A percentile compares a stretch with the other conserved stretches of the same genome.
Evolutionary conservation across 2,113 vertebrate genomes (phyloP).

Genomic region (Protobothrops mucrosquamatus): DNA sequence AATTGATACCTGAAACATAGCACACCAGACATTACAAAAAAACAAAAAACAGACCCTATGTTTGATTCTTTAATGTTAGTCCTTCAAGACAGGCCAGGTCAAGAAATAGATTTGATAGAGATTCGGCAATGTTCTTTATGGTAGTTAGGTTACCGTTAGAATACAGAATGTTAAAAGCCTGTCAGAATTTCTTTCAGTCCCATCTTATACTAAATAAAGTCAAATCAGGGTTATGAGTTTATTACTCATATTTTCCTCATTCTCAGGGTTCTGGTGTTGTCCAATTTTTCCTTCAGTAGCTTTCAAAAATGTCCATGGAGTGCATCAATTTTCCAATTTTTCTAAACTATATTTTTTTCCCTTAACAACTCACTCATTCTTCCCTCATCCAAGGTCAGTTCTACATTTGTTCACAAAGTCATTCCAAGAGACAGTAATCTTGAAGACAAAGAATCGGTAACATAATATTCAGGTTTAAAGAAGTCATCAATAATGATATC

Average conservation of each 20-base stretch:
- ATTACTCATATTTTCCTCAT: background rate
- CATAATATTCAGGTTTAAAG: background rate
- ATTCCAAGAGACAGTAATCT: background rate
- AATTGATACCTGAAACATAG: no score
- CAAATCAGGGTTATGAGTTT: background rate
- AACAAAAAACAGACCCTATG: no score
- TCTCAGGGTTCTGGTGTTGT: background rate
- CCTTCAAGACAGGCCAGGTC: no score
- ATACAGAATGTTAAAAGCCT: background rate
- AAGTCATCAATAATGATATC: background rate
- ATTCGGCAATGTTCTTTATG: background rate
- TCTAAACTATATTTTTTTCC: background rate
- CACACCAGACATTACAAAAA: no score
- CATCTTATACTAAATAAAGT: background rate
- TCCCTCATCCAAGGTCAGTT: background rate
- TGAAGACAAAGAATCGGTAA: background rate
- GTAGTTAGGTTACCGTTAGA: background rate
- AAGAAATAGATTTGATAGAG: no score
- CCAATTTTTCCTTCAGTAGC: background rate
- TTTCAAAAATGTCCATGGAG: background rate
- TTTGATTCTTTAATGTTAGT: no score
- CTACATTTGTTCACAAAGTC: background rate
- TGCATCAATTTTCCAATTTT: background rate
- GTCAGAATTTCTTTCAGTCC: no score
- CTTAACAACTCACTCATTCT: background rate